Base-by-base conservation (phyloP, 64 coral and sea anemone genomes). In the Pocillopora verrucosa region DNA sequence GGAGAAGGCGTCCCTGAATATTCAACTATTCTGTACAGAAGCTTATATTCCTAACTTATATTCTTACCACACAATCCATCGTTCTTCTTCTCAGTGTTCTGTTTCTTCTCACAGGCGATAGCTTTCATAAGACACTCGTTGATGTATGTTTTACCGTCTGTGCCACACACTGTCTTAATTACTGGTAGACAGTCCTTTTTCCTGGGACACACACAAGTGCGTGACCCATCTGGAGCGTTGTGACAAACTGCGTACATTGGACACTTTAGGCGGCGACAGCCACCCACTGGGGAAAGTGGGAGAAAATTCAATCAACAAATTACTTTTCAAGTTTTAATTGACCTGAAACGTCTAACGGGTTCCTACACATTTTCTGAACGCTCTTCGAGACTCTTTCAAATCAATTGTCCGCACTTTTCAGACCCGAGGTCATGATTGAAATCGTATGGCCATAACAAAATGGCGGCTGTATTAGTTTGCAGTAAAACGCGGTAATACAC, bases 101-200 rank as follows among this genome's bases (percentile, higher is more conserved):
- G 5, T 36, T 87, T 86, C n/a, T 30, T 75, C 19, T 59, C 56
- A 67, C 93, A 94, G n/a, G 93, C 74, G 1, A 87, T 82, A 14
- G 61, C 88, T 37, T 83, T 90, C 88, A 94, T 73, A 25, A 94
- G 74, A 80, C 93, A 94, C 20, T 91, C 89, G 61, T 87, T 94
- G 30, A 87, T 79, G 84, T 94, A 94, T 0, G 83, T 94, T 75
- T 41, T 72, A 2, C 89, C 93, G 80, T 94, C 93, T 91, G 75
- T 81, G 24, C 75, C 93, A 81, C 93, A 94, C 56, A 94, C 81
- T 38, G 76, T 89, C 64, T 60, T 58, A 3, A 92, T 68, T 16
- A 45, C 26, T 5, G 83, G 17, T 22, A 76, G 63, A 74, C 90
- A 92, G 75, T 92, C 36, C 12, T 87, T 51, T 59, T 78, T 92